Evolutionary conservation across 2,888 invertebrate species (phyloP).

Genomic region (Melitaea athalia): DNA sequence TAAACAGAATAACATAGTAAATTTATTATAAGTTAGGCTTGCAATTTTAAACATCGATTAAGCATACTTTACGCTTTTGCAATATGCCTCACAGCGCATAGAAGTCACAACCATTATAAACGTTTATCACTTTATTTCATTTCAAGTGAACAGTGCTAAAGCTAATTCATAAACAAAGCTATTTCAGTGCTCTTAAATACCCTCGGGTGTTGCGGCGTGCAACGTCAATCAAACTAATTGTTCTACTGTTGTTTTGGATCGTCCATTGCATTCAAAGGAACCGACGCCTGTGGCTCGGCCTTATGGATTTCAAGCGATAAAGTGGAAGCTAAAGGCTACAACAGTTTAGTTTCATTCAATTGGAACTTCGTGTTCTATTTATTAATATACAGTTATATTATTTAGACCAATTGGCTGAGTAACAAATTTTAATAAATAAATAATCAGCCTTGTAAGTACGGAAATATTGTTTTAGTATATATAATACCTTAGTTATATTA

Average conservation of each 20-base stretch:
- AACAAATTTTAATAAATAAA: neutral
- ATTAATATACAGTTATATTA: conserved; percentile 8
- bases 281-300: conserved; percentile 35
- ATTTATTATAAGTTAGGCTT: no score
- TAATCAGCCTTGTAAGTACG: neutral
- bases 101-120: conserved; percentile 57
- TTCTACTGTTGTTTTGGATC: conserved; percentile 37
- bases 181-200: conserved; percentile 39
- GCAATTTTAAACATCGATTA: no score
- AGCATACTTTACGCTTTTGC: no score
- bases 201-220: conserved; percentile 46
- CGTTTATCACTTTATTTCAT: conserved; percentile 69
- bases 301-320: conserved; percentile 37
- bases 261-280: conserved; percentile 34
- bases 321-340: conserved; percentile 25
- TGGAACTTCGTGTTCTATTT: neutral
- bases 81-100: conserved; percentile 47
- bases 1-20: no score
- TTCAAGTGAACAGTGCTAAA: conserved; percentile 58
- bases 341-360: conserved; percentile 24
- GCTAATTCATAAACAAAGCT: conserved; percentile 52
- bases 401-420: neutral
- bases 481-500: neutral
- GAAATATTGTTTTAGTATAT: neutral
- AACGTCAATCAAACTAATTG: conserved; percentile 44